Percentiles rank a stretch among this genome's conserved stretches.
phyloP scores from a whole-genome alignment of 2,113 vertebrate species.

The Vicugna pacos region DNA sequence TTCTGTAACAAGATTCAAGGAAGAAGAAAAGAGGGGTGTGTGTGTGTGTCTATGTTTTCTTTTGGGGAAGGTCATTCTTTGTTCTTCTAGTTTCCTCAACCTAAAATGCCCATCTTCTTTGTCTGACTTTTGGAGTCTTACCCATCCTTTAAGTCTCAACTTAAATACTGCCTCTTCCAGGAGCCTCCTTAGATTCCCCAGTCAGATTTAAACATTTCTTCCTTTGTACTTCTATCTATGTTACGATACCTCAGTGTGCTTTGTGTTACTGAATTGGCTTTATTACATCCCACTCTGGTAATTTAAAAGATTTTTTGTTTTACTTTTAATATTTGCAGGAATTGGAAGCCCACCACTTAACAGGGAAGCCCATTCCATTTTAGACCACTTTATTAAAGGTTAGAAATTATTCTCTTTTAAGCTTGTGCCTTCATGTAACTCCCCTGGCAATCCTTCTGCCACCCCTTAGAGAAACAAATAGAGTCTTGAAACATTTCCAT shows the following conservation, averaged over 20 bases:
- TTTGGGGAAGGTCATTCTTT: not conserved
- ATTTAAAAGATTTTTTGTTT: not conserved
- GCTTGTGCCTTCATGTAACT: not conserved
- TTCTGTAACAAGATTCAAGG: not conserved
- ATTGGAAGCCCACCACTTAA: not conserved
- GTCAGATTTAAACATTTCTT: not conserved
- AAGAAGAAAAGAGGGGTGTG: not conserved
- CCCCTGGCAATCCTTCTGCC: not conserved
- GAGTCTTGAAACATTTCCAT: not conserved
- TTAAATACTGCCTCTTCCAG: not conserved
- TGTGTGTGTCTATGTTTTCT: not conserved
- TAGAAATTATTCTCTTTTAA: not conserved
- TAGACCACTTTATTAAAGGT: not conserved
- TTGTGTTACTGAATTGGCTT: not conserved
- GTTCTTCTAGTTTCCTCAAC: not conserved
- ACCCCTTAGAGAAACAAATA: not conserved
- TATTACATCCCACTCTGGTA: not conserved
- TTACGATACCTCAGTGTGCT: not conserved
- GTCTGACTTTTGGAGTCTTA: not conserved
- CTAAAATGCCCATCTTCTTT: not conserved
- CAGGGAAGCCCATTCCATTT: not conserved
- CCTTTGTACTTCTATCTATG: not conserved
- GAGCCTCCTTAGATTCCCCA: not conserved
- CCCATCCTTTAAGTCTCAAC: not conserved
- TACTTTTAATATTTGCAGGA: not conserved